These are phyloP conservation scores for Dolichotis patagonum DNA, from an alignment of 2,113 vertebrate species.

Conservation along the genomic window DNA sequence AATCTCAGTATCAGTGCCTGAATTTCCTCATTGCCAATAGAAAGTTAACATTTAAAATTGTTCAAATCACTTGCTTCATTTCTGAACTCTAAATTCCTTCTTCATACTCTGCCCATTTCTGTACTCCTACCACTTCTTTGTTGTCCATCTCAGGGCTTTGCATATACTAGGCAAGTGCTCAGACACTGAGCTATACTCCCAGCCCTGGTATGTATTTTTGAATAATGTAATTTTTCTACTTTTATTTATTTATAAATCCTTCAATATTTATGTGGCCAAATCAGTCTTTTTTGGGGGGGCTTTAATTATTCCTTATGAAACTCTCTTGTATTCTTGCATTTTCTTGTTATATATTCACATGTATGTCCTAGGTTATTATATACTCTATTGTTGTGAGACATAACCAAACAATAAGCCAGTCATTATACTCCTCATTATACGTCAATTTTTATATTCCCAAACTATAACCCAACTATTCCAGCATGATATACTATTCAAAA, in stretches of 20 bases:
- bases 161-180: neutral
- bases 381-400: neutral
- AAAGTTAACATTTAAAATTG: neutral
- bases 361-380: neutral
- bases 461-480: neutral
- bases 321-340: neutral
- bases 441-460: neutral
- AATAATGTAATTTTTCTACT: neutral
- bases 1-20: neutral
- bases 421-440: neutral
- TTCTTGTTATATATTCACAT: neutral
- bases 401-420: neutral
- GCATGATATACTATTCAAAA: neutral
- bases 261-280: neutral
- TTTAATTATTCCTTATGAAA: neutral
- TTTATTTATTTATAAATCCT: slow-evolving; percentile 27
- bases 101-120: neutral
- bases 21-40: neutral
- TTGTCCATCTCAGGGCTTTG: neutral
- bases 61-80: neutral
- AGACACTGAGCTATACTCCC: neutral
- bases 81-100: neutral
- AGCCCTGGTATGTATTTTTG: neutral
- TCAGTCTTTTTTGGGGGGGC: neutral
- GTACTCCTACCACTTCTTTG: neutral